Percentiles rank a stretch among this genome's conserved stretches.
Evolutionary conservation across 2,113 vertebrate genomes (phyloP).

Genomic region (Ginglymostoma cirratum): DNA sequence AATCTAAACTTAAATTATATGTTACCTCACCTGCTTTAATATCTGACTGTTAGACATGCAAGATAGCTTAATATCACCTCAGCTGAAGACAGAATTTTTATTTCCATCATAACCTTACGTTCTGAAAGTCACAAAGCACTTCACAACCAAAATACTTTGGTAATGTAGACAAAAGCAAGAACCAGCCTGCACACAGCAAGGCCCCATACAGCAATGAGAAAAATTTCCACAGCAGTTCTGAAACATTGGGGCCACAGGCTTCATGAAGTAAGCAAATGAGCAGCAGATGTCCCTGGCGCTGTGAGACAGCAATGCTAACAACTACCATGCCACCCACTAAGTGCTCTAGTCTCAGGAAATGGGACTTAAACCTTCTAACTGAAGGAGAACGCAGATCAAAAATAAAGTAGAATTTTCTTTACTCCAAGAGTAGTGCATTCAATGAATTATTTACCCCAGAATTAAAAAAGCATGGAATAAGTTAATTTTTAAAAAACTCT

Average conservation of each 20-base stretch:
- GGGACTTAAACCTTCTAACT: background rate
- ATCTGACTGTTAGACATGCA: background rate
- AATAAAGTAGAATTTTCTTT: no score
- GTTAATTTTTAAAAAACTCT: no score
- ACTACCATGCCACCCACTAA: background rate
- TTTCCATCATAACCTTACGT: background rate
- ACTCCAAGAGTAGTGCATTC: no score
- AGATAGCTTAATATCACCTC: background rate
- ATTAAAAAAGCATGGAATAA: no score
- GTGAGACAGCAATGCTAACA: background rate
- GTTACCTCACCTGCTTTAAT: background rate
- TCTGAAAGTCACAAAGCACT: background rate
- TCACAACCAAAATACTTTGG: background rate
- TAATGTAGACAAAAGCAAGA: background rate
- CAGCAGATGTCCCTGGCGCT: no score
- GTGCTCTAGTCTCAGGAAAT: background rate
- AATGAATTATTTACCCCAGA: no score
- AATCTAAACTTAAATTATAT: background rate
- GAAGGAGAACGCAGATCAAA: background rate
- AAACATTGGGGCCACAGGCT: background rate
- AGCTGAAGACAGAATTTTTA: background rate
- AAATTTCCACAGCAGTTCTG: background rate
- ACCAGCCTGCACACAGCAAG: background rate
- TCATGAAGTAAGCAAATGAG: background rate
- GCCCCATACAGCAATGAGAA: background rate